Evolutionary conservation across 2,113 vertebrate species (phyloP).

Genomic region (Brachyistius frenatus): DNA sequence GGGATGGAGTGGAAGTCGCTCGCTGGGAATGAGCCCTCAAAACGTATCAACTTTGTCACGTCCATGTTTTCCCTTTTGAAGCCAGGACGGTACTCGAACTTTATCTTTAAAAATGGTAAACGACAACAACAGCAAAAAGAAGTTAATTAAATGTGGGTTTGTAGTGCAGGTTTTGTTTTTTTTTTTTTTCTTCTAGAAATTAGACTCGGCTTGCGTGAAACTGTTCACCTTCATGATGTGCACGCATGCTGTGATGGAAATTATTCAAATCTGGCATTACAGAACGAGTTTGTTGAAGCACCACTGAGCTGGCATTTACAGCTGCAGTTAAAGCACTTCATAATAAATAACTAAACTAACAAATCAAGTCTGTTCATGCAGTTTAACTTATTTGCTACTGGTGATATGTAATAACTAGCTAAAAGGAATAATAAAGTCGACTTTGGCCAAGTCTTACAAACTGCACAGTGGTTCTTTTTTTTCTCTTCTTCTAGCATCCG

Average conservation of each 20-base stretch:
- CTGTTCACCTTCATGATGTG: neutral
- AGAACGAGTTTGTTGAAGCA: neutral
- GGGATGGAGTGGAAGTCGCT: neutral
- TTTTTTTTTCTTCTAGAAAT: neutral
- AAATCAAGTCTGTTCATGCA: too few species aligned
- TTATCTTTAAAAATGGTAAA: constrained; percentile 5
- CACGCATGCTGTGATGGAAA: constrained; percentile 1
- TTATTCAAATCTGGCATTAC: neutral
- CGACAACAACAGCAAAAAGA: neutral
- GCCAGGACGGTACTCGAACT: neutral
- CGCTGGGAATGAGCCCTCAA: constrained; percentile 25
- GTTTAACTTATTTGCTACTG: too few species aligned
- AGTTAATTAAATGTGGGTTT: neutral
- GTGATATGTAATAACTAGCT: too few species aligned
- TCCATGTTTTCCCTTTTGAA: constrained; percentile 23
- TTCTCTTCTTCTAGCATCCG: too few species aligned
- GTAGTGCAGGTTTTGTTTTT: neutral
- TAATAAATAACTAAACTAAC: too few species aligned
- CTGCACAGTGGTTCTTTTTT: neutral
- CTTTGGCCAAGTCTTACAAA: neutral
- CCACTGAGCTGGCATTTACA: too few species aligned
- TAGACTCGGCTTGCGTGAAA: constrained; percentile 1
- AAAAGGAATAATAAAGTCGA: neutral
- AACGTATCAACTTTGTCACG: constrained; percentile 20
- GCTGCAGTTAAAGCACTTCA: too few species aligned